These are phyloP conservation scores for Heterohyrax brucei DNA, from an alignment of 2,797 vertebrate genomes.

Conservation along the genomic window DNA sequence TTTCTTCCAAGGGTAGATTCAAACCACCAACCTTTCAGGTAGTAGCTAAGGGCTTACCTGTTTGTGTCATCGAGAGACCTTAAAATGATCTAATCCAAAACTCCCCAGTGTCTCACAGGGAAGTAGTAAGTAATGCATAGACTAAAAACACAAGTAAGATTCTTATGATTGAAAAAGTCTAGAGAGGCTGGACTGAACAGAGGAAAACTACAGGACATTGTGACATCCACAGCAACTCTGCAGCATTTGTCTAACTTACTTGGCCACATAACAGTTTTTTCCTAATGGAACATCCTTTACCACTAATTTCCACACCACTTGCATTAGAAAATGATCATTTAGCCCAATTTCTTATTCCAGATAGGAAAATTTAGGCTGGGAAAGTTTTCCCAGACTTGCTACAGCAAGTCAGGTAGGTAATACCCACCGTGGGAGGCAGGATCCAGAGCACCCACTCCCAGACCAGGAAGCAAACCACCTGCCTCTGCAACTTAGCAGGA, in stretches of 20 bases:
- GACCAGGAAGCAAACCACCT: not conserved
- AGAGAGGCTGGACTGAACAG: not conserved
- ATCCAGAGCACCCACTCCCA: not conserved
- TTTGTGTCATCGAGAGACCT: not conserved
- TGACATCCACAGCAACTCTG: not conserved
- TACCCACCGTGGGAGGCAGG: not conserved
- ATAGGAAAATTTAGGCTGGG: not conserved
- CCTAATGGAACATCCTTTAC: not conserved
- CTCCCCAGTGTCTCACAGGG: not conserved
- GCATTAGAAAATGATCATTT: not conserved
- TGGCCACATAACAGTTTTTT: not conserved
- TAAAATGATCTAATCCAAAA: not conserved
- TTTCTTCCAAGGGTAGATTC: no score
- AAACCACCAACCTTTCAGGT: not conserved
- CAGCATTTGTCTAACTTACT: not conserved
- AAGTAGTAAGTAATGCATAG: not conserved
- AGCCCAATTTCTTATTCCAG: not conserved
- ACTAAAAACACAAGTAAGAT: not conserved
- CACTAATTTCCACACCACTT: not conserved
- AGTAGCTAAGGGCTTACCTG: not conserved
- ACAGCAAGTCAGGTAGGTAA: not conserved
- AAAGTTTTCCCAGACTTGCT: not conserved
- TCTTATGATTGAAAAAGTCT: not conserved
- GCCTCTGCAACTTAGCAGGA: not conserved
- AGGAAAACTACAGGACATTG: not conserved